These are phyloP conservation scores for Watsonalla cultraria DNA, from an alignment of 2,888 invertebrate species.

Conservation along the genomic window DNA sequence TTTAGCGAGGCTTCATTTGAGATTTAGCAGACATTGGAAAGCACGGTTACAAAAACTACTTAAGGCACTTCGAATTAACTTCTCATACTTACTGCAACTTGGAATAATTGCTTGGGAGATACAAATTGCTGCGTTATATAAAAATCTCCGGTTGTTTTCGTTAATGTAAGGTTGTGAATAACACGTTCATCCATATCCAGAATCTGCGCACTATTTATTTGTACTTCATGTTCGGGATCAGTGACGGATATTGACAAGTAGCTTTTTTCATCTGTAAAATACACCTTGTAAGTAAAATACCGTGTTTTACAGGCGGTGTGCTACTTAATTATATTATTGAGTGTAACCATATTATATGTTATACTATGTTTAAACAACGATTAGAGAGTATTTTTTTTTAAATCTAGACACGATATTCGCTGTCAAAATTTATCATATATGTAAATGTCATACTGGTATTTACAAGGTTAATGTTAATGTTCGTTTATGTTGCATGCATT, in stretches of 20 bases:
- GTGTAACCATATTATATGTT: too few relatives aligned
- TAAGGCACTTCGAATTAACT: too few relatives aligned
- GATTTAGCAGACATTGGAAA: neutral
- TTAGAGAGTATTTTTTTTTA: too few relatives aligned
- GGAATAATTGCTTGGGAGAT: neutral
- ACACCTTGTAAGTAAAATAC: neutral
- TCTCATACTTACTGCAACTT: neutral
- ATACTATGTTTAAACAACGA: too few relatives aligned
- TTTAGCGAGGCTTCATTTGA: too few relatives aligned
- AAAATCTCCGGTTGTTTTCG: neutral
- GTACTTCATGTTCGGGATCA: neutral
- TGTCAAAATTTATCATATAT: too few relatives aligned
- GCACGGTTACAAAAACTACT: neutral
- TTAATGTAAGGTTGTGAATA: neutral
- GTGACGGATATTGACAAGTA: slow-evolving; percentile 1
- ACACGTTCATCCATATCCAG: neutral
- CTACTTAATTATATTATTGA: too few relatives aligned
- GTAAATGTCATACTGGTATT: too few relatives aligned
- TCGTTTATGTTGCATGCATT: too few relatives aligned
- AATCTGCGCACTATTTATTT: neutral
- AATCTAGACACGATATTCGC: too few relatives aligned
- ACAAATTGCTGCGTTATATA: neutral
- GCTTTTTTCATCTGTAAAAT: neutral
- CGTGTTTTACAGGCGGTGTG: neutral
- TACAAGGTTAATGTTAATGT: too few relatives aligned